phyloP scores from a whole-genome alignment of 1,140 invertebrate species.

The Lordiphosa stackelbergi region DNA sequence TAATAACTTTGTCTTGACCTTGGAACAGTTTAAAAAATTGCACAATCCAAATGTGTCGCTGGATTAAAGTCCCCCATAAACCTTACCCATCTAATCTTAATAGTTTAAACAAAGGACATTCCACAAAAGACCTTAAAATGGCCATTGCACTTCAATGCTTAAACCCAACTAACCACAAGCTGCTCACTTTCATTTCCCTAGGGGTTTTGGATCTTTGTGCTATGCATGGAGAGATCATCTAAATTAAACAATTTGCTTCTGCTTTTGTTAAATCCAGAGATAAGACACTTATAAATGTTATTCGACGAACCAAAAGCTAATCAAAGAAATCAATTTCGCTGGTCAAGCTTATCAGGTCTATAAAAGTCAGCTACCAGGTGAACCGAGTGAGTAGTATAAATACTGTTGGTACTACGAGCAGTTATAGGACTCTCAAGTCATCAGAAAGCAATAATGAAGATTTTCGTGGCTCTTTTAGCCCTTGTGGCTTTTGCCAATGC shows the following conservation, averaged over 20 bases:
- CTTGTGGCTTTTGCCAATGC: constrained; percentile 59
- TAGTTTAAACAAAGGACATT: too few species aligned
- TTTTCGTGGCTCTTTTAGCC: constrained; percentile 56
- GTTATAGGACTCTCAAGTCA: constrained; percentile 55
- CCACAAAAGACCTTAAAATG: too few species aligned
- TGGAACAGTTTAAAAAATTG: too few species aligned
- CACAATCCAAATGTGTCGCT: too few species aligned
- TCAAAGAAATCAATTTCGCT: constrained; percentile 26
- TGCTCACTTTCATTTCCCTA: too few species aligned
- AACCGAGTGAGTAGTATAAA: constrained; percentile 59
- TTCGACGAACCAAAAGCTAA: constrained; percentile 13
- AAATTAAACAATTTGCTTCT: constrained; percentile 29
- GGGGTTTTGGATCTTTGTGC: neutral
- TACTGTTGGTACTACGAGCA: constrained; percentile 55
- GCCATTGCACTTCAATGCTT: too few species aligned
- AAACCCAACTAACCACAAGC: too few species aligned
- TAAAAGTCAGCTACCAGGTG: constrained; percentile 48
- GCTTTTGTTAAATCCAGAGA: constrained; percentile 3
- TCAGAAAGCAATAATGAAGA: constrained; percentile 41
- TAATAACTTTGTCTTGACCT: neutral
- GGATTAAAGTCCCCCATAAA: too few species aligned
- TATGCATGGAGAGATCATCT: constrained; percentile 19
- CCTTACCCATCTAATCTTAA: too few species aligned
- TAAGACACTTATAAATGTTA: constrained; percentile 36
- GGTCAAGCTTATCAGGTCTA: constrained; percentile 57